A percentile compares a stretch with the other conserved stretches of the same genome.
phyloP scores from a whole-genome alignment of 2,113 vertebrate species.

The Sinocyclocheilus rhinocerous region DNA sequence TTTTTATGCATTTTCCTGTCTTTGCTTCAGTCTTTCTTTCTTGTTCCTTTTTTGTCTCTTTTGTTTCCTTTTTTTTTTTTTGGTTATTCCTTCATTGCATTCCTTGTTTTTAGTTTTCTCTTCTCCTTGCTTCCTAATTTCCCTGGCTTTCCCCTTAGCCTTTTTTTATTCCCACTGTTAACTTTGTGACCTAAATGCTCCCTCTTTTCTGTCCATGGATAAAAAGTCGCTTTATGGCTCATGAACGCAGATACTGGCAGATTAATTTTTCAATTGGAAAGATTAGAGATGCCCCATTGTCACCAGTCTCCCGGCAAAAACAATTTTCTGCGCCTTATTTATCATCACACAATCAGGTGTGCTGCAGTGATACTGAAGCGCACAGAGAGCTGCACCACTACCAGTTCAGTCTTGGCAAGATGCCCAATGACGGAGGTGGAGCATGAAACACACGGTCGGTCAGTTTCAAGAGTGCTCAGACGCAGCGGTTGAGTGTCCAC shows the following conservation, averaged over 20 bases:
- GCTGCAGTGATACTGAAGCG: slow-evolving; percentile 16
- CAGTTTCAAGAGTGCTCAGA: slow-evolving; percentile 39
- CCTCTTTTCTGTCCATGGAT: background rate
- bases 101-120: background rate
- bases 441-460: slow-evolving; percentile 4
- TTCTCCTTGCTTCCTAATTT: background rate
- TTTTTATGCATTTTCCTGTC: background rate
- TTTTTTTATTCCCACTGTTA: background rate
- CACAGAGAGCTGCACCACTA: background rate
- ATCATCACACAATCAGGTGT: slow-evolving; percentile 51
- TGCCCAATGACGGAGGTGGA: slow-evolving; percentile 6
- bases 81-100: background rate
- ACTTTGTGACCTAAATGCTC: background rate
- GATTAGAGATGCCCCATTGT: slow-evolving; percentile 49
- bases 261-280: slow-evolving; percentile 43
- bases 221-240: background rate
- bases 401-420: slow-evolving; percentile 23
- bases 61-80: background rate
- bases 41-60: background rate
- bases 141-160: background rate
- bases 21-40: background rate
- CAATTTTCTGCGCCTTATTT: slow-evolving; percentile 55
- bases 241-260: slow-evolving; percentile 32
- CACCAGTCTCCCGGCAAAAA: slow-evolving; percentile 22
- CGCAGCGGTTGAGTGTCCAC: slow-evolving; percentile 18